Conservation (phyloP, 2,888 invertebrate species). For the Erebia ligea region DNA sequence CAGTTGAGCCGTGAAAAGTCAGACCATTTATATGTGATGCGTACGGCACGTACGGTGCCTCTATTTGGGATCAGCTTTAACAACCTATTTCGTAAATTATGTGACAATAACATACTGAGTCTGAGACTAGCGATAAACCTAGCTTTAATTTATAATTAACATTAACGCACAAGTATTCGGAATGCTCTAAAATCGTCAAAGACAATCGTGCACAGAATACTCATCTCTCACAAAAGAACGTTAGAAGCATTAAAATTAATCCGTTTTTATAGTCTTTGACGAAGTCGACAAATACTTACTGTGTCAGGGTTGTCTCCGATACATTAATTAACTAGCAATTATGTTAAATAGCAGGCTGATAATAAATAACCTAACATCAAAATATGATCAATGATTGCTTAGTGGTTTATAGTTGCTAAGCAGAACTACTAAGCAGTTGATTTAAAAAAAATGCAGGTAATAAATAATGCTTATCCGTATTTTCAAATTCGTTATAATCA, state of each 20-base stretch:
- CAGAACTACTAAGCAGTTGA: too few relatives aligned
- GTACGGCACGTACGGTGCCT: not conserved
- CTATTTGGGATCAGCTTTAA: not conserved
- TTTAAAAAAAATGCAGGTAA: too few relatives aligned
- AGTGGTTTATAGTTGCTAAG: too few relatives aligned
- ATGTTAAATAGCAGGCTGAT: not conserved
- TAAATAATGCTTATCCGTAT: too few relatives aligned
- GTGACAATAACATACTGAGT: slow-evolving; percentile 71
- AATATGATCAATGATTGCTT: too few relatives aligned
- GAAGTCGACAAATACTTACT: not conserved
- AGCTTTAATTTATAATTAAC: slow-evolving; percentile 57
- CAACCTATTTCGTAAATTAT: slow-evolving; percentile 65
- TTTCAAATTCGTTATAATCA: too few relatives aligned
- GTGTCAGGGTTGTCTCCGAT: slow-evolving; percentile 3
- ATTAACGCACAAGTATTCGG: slow-evolving; percentile 44
- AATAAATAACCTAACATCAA: not conserved
- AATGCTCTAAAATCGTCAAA: slow-evolving; percentile 17
- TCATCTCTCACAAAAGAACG: slow-evolving; percentile 14
- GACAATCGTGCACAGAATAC: slow-evolving; percentile 25
- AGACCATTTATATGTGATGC: not conserved
- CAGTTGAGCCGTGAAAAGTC: too few relatives aligned
- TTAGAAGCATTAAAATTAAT: slow-evolving; percentile 21
- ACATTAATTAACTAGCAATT: not conserved
- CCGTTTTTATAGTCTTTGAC: slow-evolving; percentile 13
- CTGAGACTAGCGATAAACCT: slow-evolving; percentile 60